Percentiles rank a stretch among this genome's conserved stretches.
These are phyloP conservation scores for Cyprinodon brontotheroides DNA, from an alignment of 2,113 vertebrate species.

Conservation along the genomic window DNA sequence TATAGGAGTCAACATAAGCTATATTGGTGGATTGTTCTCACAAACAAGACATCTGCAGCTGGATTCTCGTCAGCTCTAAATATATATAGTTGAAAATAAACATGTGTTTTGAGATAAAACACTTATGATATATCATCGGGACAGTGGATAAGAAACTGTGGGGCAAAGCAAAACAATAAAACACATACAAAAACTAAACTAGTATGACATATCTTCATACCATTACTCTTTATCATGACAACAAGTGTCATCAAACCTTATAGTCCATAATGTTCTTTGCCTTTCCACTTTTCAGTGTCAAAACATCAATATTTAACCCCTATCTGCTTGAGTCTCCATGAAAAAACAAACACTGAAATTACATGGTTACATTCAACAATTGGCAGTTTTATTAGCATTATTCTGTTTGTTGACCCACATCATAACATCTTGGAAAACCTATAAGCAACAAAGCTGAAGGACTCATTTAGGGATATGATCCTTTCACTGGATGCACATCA, in stretches of 20 bases:
- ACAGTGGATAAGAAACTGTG: no score
- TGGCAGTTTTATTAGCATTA: constrained; percentile 14
- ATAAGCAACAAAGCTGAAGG: constrained; percentile 38
- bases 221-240: background rate
- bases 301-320: constrained; percentile 8
- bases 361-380: constrained; percentile 1
- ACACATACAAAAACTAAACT: background rate
- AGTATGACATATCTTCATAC: background rate
- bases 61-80: no score
- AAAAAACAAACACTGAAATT: constrained; percentile 32
- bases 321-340: constrained; percentile 1
- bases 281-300: background rate
- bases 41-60: no score
- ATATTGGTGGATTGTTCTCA: no score
- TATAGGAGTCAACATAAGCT: no score
- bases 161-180: no score
- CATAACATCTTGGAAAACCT: constrained; percentile 18
- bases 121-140: no score
- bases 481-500: constrained; percentile 52
- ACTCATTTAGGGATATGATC: constrained; percentile 51
- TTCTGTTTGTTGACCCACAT: constrained; percentile 31
- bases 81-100: no score
- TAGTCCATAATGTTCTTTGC: background rate
- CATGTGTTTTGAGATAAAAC: no score
- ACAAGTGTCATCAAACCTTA: constrained; percentile 1